A percentile compares a stretch with the other conserved stretches of the same genome.
phyloP scores from a whole-genome alignment of 1,140 invertebrate genomes.

The Brachionus paranguensis region DNA sequence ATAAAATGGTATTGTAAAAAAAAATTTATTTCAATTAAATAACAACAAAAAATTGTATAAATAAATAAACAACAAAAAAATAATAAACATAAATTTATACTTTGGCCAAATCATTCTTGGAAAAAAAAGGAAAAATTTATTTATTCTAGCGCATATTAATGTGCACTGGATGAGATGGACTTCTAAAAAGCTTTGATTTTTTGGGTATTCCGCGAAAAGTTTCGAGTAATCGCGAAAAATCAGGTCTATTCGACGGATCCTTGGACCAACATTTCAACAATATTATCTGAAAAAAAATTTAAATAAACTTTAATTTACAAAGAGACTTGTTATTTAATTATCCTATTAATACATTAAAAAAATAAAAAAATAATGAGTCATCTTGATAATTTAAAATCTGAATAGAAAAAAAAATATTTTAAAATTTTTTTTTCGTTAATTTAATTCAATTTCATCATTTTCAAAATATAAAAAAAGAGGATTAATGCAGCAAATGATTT shows the following conservation, averaged over 20 bases:
- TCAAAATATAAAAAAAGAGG: too few species aligned
- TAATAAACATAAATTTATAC: background rate
- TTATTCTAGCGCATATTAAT: slow-evolving; percentile 9
- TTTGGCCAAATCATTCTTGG: background rate
- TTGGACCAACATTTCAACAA: slow-evolving; percentile 93
- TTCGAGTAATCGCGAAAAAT: slow-evolving; percentile 76
- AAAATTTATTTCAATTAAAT: background rate
- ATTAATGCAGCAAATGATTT: too few species aligned
- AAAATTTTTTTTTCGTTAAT: too few species aligned
- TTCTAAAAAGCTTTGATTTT: slow-evolving; percentile 84
- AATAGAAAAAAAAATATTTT: too few species aligned
- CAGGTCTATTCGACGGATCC: slow-evolving; percentile 71
- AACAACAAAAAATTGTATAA: background rate
- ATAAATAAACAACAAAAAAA: background rate
- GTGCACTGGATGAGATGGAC: slow-evolving; percentile 81
- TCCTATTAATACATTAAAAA: too few species aligned
- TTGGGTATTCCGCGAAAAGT: slow-evolving; percentile 78
- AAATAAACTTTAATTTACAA: background rate
- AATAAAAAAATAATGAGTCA: too few species aligned
- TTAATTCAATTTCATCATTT: too few species aligned
- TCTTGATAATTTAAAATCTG: too few species aligned
- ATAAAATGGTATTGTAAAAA: background rate
- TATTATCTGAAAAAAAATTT: slow-evolving; percentile 69
- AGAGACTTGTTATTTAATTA: background rate
- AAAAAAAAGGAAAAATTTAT: background rate